phyloP scores from a whole-genome alignment of 2,113 vertebrate species.

The Pelmatolapia mariae region DNA sequence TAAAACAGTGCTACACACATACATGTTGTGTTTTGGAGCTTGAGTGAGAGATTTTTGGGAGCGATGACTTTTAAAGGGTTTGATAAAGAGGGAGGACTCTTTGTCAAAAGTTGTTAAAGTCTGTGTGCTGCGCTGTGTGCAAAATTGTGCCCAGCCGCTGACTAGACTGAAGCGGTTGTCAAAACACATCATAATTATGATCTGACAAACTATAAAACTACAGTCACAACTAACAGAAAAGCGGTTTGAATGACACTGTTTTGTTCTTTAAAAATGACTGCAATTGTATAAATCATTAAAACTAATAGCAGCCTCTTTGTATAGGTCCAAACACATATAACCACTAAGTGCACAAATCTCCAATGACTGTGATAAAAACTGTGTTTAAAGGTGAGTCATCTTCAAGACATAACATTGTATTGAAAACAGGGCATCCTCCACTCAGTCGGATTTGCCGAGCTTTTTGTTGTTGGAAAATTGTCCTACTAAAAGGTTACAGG shows the following conservation, averaged over 20 bases:
- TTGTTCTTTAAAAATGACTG: not conserved
- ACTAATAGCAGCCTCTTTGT: not conserved
- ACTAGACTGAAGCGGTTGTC: slow-evolving; percentile 23
- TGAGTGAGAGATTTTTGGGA: not conserved
- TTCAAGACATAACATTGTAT: not conserved
- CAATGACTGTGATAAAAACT: not conserved
- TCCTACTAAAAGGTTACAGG: not conserved
- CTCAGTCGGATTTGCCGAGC: not conserved
- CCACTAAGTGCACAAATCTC: not conserved
- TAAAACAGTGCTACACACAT: not conserved
- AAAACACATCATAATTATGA: slow-evolving; percentile 32
- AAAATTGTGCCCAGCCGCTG: not conserved
- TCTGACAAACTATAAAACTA: not conserved
- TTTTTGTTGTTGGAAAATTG: not conserved
- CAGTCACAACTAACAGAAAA: not conserved
- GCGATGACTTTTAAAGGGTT: not conserved
- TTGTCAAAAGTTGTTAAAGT: slow-evolving; percentile 40
- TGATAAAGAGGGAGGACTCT: not conserved
- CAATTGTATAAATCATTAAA: not conserved
- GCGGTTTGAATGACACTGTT: not conserved
- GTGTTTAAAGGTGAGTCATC: not conserved
- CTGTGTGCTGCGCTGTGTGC: not conserved
- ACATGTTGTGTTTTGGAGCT: not conserved
- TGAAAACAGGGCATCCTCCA: not conserved
- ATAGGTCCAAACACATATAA: not conserved